Conservation (phyloP, 37 sponge, comb jelly and placozoan species). For the Crambe crambe region DNA sequence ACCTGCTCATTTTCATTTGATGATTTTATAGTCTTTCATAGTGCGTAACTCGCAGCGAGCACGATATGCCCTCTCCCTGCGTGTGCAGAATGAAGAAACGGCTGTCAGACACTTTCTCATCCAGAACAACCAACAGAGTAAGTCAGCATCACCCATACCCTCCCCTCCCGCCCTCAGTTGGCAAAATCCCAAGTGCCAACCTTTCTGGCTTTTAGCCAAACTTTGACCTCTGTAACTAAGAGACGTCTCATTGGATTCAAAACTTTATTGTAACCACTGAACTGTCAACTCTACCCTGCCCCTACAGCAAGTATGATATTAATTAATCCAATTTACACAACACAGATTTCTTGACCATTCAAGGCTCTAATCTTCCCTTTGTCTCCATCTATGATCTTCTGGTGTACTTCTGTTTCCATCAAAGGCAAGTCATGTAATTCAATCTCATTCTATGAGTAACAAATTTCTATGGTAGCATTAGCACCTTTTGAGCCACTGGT, state of each 20-base stretch:
- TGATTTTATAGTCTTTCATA: conserved; percentile 62
- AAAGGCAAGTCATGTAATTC: conserved; percentile 70
- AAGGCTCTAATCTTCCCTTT: conserved; percentile 85
- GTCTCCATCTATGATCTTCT: conserved; percentile 73
- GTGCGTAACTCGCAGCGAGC: conserved; percentile 69
- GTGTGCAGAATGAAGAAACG: conserved; percentile 47
- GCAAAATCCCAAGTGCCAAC: neutral
- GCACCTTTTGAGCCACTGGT: too few relatives aligned
- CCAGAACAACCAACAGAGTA: conserved; percentile 50
- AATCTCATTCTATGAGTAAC: too few relatives aligned
- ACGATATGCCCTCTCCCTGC: conserved; percentile 72
- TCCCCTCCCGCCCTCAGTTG: too few relatives aligned
- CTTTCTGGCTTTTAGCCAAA: neutral
- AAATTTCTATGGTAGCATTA: too few relatives aligned
- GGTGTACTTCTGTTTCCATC: conserved; percentile 82
- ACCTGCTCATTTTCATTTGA: neutral
- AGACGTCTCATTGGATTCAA: neutral
- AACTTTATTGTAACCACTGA: neutral
- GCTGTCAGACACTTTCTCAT: conserved; percentile 83
- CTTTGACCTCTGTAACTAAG: neutral
- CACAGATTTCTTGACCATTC: conserved; percentile 59
- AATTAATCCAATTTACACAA: too few relatives aligned
- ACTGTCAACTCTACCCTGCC: neutral
- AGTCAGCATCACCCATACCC: neutral
- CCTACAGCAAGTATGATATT: too few relatives aligned